Base-by-base conservation (phyloP, 2,113 vertebrate species). In the Pimephales promelas region DNA sequence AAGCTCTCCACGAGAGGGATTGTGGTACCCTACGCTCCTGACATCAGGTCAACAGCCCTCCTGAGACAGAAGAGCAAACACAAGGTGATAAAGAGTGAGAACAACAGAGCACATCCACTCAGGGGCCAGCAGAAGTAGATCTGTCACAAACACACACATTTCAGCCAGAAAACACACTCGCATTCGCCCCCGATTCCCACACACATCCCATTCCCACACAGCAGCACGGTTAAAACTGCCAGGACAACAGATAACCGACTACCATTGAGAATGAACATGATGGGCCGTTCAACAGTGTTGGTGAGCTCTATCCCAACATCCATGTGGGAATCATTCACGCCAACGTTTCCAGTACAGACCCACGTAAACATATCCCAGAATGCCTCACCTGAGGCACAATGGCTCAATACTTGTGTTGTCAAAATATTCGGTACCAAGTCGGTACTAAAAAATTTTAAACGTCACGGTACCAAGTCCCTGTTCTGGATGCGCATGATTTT, bases 181-280 rank as follows among this genome's bases (percentile, higher is more conserved):
- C 14, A 52, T 34, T 36, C 40, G 20, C 10, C 28, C 22, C 40
- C 16, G 56, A 9, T 43, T 13, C 54, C 36, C 36, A 36, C 52
- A 64, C 49, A 56, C 66, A 52, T 36, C 34, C 20, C 24, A 34
- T 40, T 36, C 43, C 61, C 20, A 34, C 43, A 76, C 36, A 68
- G 59, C 22, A 43, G 34, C 28, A 22, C 10, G 3, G 22, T 5
- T 45, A n/a, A 31, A 13, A 78, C 47, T 61, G 66, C 45, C 26
- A 22, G 40, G 47, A 24, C 43, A 64, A 61, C 34, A 79, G 40
- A 71, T 52, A 43, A 56, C 10, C 56, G 71, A 16, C 45, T 16
- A 11, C 16, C 40, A 5, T 45, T 47, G 24, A 61, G 24, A 83
- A 74, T 79, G 62, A 77, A 84, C 83, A 81, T 54, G 64, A 71